Evolutionary conservation across 2,113 vertebrate genomes (phyloP).

Genomic region (Cochlearius cochlearius): DNA sequence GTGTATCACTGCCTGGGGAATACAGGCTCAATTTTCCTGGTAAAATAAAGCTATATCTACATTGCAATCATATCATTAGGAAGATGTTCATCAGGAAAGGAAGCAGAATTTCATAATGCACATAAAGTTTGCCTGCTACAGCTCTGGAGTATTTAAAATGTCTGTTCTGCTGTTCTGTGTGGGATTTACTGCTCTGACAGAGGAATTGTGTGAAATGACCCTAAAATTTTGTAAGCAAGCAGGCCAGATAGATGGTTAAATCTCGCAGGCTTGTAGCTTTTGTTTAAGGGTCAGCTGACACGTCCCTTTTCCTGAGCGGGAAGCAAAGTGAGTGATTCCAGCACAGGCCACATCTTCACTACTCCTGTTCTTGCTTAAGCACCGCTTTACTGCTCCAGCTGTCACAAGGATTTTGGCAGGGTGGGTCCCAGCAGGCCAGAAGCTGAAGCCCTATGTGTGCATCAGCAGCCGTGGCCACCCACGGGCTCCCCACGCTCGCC

Average conservation of each 20-base stretch:
- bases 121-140: constrained; percentile 52
- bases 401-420: background rate
- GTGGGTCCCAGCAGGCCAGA: background rate
- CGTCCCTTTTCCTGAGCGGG: background rate
- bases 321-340: background rate
- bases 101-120: constrained; percentile 62
- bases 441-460: background rate
- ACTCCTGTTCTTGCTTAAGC: background rate
- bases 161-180: background rate
- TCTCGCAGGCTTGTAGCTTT: background rate
- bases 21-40: background rate
- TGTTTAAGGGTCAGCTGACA: background rate
- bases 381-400: background rate
- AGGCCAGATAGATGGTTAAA: background rate
- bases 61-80: constrained; percentile 33
- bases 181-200: background rate
- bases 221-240: background rate
- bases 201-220: background rate
- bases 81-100: constrained; percentile 55
- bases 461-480: background rate
- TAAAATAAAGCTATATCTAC: constrained; percentile 36
- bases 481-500: rapidly evolving
- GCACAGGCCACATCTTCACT: background rate
- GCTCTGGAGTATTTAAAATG: constrained; percentile 39
- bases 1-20: background rate